Percentiles rank a stretch among this genome's conserved stretches.
Evolutionary conservation across 2,113 vertebrate genomes (phyloP).

Genomic region (Gnathonemus longibarbis): DNA sequence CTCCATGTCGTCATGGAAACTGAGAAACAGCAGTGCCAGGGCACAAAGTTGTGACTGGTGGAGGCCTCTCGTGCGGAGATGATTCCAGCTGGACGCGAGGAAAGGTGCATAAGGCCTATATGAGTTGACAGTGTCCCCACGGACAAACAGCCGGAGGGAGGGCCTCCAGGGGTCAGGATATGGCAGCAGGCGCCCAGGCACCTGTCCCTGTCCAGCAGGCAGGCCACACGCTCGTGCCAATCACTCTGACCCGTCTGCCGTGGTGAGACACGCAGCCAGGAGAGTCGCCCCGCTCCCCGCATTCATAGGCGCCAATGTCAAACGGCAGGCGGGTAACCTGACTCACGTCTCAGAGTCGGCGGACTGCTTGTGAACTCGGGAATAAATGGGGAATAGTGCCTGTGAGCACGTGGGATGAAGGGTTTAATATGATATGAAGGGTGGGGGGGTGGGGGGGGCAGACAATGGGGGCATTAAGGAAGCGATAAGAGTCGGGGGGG

Average conservation of each 20-base stretch:
- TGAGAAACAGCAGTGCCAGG: neutral
- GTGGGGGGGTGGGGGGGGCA: neutral
- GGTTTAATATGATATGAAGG: neutral
- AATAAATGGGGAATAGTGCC: neutral
- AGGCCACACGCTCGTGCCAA: neutral
- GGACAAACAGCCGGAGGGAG: neutral
- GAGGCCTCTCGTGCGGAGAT: neutral
- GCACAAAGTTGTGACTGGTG: neutral
- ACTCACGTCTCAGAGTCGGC: neutral
- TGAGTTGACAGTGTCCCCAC: neutral
- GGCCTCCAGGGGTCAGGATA: neutral
- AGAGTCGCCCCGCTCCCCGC: neutral
- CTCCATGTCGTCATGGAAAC: neutral
- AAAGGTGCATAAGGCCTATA: neutral
- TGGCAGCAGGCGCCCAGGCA: neutral
- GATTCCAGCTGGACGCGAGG: neutral
- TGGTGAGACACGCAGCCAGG: neutral
- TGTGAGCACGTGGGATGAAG: neutral
- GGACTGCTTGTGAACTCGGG: neutral
- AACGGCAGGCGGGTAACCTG: neutral
- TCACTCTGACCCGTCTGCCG: neutral
- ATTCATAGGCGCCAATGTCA: neutral
- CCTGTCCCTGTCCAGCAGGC: neutral
- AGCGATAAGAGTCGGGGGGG: conserved; percentile 40
- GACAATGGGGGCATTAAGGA: neutral